A percentile compares a stretch with the other conserved stretches of the same genome.
These are phyloP conservation scores for Zootoca vivipara DNA, from an alignment of 2,113 vertebrate genomes.

Conservation along the genomic window DNA sequence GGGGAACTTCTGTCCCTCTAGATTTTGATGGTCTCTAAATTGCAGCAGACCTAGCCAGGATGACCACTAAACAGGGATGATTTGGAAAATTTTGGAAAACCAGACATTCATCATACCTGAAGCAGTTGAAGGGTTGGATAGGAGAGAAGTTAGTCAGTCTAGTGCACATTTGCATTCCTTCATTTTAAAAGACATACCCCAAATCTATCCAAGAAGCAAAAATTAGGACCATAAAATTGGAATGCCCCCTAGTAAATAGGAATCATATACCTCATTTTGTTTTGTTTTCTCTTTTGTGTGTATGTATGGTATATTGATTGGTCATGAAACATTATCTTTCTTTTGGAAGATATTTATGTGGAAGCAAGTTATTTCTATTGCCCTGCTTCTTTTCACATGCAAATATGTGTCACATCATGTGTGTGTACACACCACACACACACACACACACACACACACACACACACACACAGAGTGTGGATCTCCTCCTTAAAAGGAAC, in stretches of 20 bases:
- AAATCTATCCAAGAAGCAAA: neutral
- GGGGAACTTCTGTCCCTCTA: too few relatives aligned
- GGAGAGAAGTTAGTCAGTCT: neutral
- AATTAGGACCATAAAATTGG: neutral
- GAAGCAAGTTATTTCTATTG: neutral
- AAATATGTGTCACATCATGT: neutral
- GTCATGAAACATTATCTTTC: neutral
- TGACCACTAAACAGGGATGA: too few relatives aligned
- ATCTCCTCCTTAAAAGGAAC: neutral
- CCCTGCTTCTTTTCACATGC: too few relatives aligned
- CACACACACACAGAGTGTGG: too few relatives aligned
- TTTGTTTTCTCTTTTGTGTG: neutral
- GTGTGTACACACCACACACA: too few relatives aligned
- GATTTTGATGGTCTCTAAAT: too few relatives aligned
- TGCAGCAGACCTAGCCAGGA: too few relatives aligned
- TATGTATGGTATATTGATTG: neutral
- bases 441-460: too few relatives aligned
- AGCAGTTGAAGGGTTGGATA: too few relatives aligned
- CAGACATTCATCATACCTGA: too few relatives aligned
- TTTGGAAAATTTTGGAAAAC: too few relatives aligned
- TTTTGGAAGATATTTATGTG: neutral
- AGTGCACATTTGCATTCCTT: neutral
- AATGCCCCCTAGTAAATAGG: neutral
- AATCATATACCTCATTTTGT: neutral
- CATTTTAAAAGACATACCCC: neutral